These are phyloP conservation scores for Rhinophrynus dorsalis DNA, from an alignment of 2,797 vertebrate species.

Conservation along the genomic window DNA sequence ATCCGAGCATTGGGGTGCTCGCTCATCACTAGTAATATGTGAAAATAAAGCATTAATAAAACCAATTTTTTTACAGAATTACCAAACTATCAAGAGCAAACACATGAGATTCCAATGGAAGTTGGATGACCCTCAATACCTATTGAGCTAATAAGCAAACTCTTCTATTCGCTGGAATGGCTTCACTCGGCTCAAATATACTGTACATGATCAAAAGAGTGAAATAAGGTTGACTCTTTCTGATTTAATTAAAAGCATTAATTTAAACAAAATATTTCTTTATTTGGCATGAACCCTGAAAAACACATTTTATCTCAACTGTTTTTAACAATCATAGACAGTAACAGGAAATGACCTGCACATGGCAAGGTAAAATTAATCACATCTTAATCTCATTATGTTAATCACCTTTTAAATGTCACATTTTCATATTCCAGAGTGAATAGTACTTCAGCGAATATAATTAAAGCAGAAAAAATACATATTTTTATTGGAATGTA, in stretches of 20 bases:
- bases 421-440: too few relatives aligned
- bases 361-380: too few relatives aligned
- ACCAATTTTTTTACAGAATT: too few relatives aligned
- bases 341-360: background rate
- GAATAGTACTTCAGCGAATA: too few relatives aligned
- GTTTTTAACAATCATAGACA: background rate
- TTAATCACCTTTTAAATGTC: background rate
- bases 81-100: too few relatives aligned
- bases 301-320: background rate
- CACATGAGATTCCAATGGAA: too few relatives aligned
- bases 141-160: background rate
- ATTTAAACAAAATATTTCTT: background rate
- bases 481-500: too few relatives aligned
- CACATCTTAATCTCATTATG: background rate
- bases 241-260: background rate
- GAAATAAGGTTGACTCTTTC: background rate
- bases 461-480: too few relatives aligned
- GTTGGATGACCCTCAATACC: conserved; percentile 24
- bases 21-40: too few relatives aligned
- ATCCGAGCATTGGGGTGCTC: too few relatives aligned
- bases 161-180: background rate
- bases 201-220: conserved; percentile 8
- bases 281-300: too few relatives aligned
- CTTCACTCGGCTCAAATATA: background rate
- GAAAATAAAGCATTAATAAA: too few relatives aligned